These are phyloP conservation scores for Dolichopus griseipennis DNA, from an alignment of 2,888 invertebrate species.

Conservation along the genomic window DNA sequence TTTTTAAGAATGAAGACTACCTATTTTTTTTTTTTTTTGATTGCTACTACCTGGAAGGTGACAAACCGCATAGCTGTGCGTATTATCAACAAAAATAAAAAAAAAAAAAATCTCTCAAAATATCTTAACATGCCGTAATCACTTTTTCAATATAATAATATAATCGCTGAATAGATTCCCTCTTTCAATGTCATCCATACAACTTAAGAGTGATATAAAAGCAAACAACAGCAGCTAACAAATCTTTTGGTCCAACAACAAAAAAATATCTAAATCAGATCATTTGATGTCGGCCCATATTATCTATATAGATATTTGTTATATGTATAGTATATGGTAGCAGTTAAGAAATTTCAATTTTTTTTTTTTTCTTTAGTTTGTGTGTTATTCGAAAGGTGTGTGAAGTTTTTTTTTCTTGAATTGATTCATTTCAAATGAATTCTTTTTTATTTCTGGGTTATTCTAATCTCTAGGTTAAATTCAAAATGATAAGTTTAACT, in stretches of 20 bases:
- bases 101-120: neutral
- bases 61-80: slow-evolving; percentile 6
- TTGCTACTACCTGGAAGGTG: neutral
- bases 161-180: neutral
- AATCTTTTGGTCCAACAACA: too few species aligned
- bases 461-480: neutral
- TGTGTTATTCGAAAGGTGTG: too few species aligned
- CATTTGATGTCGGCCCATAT: too few species aligned
- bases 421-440: neutral
- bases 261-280: too few species aligned
- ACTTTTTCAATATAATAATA: neutral
- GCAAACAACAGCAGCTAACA: too few species aligned
- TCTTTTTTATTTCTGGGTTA: neutral
- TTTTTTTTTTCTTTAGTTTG: neutral
- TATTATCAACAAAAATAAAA: neutral
- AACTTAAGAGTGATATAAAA: neutral
- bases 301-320: too few species aligned
- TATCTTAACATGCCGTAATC: neutral
- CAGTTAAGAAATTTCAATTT: neutral
- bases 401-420: neutral
- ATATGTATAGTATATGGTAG: neutral
- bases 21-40: neutral
- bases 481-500: too few species aligned
- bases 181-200: neutral
- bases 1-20: neutral